Evolutionary conservation across 92 coral and sea anemone species (phyloP), one percentile per base, ranked within the genome.

Genomic region (Plumapathes pennacea): DNA sequence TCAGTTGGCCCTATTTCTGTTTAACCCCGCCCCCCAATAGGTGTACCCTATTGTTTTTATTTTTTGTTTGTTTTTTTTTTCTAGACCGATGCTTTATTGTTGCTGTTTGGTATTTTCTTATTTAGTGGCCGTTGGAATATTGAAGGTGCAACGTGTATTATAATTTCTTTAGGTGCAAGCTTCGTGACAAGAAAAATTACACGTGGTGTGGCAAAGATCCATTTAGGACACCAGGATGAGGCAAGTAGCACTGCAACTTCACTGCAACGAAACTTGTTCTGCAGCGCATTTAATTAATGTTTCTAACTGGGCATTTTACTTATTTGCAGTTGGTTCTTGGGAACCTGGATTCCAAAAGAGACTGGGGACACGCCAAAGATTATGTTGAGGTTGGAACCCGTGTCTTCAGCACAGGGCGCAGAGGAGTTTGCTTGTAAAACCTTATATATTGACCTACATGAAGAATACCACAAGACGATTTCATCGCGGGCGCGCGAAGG

Each of bases 281-380:
- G 15, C 23, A 21, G 0, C 5, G 25, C 6, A 50, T 32, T 4
- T 36, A 14, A 3, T 25, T 0, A 0, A 6, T 9, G 13, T 32
- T 17, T 4, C 10, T 18, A 2, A 21, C 13, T 4, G 15, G 2
- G 1, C n/a, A 10, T 11, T 40, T 30, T 22, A 10, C n/a, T n/a
- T n/a, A 41, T 23, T 57, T 39, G 26, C 43, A 91, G 97, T 71
- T 91, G 12, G 84, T 82, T 29, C 77, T 91, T 47, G 97, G 97
- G 17, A 91, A 91, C 40, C 44, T 91, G 41, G 90, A 91, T 54
- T 77, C 97, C 4, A 78, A 71, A 41, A 74, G 97, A 37, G 97
- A 91, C 38, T 91, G 97, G 97, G 97, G 97, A 22, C 97, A 91
- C 51, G 97, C 97, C 2, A 67, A 76, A 59, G 97, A 91, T 23